Evolutionary conservation across 1,140 invertebrate species (phyloP), one percentile per base, ranked within the genome.

Genomic region (Euglossa dilemma): DNA sequence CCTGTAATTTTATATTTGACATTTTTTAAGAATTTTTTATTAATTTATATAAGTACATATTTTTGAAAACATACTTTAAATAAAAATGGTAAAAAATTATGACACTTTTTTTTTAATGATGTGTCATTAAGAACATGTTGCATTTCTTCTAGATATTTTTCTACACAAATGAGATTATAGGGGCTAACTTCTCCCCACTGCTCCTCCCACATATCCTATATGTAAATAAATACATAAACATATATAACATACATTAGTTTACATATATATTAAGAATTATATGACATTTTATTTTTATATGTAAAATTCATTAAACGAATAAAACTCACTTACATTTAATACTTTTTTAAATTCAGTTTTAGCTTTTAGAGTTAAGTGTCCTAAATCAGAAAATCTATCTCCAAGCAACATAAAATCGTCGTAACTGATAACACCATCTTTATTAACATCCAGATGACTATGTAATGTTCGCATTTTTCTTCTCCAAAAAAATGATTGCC

Each of bases 401-500:
- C 95, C 95, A 83, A 98, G 94, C 47, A 97, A 94, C 92, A 95
- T 95, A 91, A 97, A 97, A 92, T 98, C 97, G 88, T 97, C 97
- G 90, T 95, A 97, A 4, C 97, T 97, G 83, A 98, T 96, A 67
- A 98, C 95, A n/a, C 97, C 97, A 89, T 98, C 97, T 91, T 97
- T 97, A 92, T 98, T 97, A 11, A 98, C 95, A 91, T 98, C 97
- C 87, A 98, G 93, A 85, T 97, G 96, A 83, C 96, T 96, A 92
- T 98, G 97, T 69, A 97, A 95, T 25, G 97, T 97, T 52, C 98
- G 96, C 95, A 99, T 98, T 93, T 98, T 98, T 86, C 96, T 95
- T 82, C 96, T 95, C 98, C 98, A 99, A 94, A 99, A 98, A 83
- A 97, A 96, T 7, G 97, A 97, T 77, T 95, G 95, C 45, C 97